These are phyloP conservation scores for Ornithorhynchus anatinus DNA, from an alignment of 2,113 vertebrate species.

Conservation along the genomic window DNA sequence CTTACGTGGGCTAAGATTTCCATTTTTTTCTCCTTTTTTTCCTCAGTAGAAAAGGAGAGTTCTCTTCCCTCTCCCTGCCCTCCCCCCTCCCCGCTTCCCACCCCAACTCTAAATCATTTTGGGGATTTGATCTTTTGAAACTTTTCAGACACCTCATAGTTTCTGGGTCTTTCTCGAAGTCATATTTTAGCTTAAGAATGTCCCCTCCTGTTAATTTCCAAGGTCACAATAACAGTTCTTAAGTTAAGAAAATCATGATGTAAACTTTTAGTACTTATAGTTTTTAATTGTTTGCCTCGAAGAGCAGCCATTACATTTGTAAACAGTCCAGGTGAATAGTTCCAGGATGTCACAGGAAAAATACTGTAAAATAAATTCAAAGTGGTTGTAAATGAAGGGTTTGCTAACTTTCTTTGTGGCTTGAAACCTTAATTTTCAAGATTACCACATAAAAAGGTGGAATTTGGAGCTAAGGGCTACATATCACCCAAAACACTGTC, in stretches of 20 bases:
- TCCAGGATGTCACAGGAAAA: conserved; percentile 71
- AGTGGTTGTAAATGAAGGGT: conserved; percentile 64
- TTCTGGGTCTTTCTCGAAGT: conserved; percentile 70
- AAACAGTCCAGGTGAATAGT: conserved; percentile 71
- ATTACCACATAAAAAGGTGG: conserved; percentile 7
- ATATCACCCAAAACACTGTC: neutral
- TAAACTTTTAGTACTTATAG: conserved; percentile 78
- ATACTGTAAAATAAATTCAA: conserved; percentile 80
- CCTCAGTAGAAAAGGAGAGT: conserved; percentile 30
- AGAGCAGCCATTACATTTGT: conserved; percentile 75
- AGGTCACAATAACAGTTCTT: conserved; percentile 61
- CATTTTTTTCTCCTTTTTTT: conserved; percentile 70
- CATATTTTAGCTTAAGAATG: conserved; percentile 72
- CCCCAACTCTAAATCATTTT: too few relatives aligned
- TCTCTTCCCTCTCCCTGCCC: conserved; percentile 29
- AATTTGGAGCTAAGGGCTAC: neutral
- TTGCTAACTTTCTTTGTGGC: conserved; percentile 43
- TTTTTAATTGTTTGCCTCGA: conserved; percentile 75
- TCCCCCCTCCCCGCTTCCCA: neutral
- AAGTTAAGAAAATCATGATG: conserved; percentile 71
- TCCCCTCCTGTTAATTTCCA: conserved; percentile 60
- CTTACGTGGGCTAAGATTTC: conserved; percentile 63
- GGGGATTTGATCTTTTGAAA: conserved; percentile 38
- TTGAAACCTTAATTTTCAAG: neutral
- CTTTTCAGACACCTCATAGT: conserved; percentile 51